Conservation (phyloP, 2,888 invertebrate genomes). For the Lucinisca nassula region DNA sequence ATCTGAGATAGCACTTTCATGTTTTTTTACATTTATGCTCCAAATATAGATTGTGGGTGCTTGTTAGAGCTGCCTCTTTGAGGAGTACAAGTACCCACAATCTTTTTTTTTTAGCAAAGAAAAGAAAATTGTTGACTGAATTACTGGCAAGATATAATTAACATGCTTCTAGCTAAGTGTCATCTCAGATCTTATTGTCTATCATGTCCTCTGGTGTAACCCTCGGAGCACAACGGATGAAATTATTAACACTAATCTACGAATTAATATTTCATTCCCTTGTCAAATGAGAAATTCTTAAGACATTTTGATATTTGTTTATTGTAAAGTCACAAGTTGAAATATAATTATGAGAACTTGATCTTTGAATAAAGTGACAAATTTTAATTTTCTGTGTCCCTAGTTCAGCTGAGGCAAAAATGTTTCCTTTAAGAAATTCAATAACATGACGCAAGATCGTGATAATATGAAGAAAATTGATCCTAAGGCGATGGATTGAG, state of each 20-base stretch:
- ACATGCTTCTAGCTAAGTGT: too few relatives aligned
- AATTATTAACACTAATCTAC: not conserved
- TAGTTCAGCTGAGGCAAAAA: conserved; percentile 50
- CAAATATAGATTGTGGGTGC: too few relatives aligned
- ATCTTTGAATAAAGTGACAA: conserved; percentile 64
- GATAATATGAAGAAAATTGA: conserved; percentile 65
- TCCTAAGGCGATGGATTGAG: conserved; percentile 43
- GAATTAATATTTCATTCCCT: conserved; percentile 51
- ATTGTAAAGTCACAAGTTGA: conserved; percentile 30
- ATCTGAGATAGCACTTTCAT: too few relatives aligned
- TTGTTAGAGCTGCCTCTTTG: too few relatives aligned
- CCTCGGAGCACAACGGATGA: not conserved
- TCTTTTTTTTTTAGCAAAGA: too few relatives aligned
- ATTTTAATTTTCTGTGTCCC: conserved; percentile 67
- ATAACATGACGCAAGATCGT: conserved; percentile 68
- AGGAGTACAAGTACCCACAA: too few relatives aligned
- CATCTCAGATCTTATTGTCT: not conserved
- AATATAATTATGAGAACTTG: conserved; percentile 62
- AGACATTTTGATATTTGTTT: conserved; percentile 44
- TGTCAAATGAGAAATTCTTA: conserved; percentile 17
- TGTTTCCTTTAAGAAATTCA: conserved; percentile 44
- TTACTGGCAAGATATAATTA: too few relatives aligned
- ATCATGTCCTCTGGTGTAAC: not conserved
- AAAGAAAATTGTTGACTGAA: too few relatives aligned
- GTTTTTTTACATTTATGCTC: too few relatives aligned